Percentiles rank a stretch among this genome's conserved stretches.
These are phyloP conservation scores for Pseudococcus longispinus DNA, from an alignment of 2,888 invertebrate species.

Conservation along the genomic window DNA sequence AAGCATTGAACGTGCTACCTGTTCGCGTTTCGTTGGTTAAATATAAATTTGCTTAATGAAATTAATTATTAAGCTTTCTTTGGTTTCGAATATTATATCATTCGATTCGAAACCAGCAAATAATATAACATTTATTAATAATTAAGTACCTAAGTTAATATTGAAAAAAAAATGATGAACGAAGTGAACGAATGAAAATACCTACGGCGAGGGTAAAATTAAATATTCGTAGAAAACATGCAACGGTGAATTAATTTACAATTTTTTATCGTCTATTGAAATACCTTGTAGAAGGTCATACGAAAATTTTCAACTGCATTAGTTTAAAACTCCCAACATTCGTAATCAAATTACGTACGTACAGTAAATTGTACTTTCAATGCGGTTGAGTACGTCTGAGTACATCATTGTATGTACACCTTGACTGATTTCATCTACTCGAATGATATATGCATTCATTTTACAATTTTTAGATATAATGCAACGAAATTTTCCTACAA, in stretches of 20 bases:
- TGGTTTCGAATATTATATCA: not conserved
- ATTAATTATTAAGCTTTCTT: not conserved
- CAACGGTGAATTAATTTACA: not conserved
- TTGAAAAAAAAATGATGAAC: not conserved
- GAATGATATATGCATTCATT: not conserved
- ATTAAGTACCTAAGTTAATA: no score
- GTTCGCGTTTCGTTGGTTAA: not conserved
- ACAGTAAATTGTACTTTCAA: not conserved
- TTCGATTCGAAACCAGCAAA: not conserved
- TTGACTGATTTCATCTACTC: no score
- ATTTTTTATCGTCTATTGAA: not conserved
- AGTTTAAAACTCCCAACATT: not conserved
- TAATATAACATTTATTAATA: not conserved
- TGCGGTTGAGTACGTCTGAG: no score
- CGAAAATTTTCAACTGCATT: not conserved
- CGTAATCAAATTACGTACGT: not conserved
- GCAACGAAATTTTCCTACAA: not conserved
- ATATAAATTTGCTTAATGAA: not conserved
- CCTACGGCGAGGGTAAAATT: not conserved
- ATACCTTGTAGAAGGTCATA: conserved; percentile 11
- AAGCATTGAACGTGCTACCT: not conserved
- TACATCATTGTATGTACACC: no score
- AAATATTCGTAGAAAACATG: not conserved
- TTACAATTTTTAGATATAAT: not conserved
- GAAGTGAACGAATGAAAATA: not conserved